Evolutionary conservation across 2,888 invertebrate genomes (phyloP).

Genomic region (Aspidiotus destructor): DNA sequence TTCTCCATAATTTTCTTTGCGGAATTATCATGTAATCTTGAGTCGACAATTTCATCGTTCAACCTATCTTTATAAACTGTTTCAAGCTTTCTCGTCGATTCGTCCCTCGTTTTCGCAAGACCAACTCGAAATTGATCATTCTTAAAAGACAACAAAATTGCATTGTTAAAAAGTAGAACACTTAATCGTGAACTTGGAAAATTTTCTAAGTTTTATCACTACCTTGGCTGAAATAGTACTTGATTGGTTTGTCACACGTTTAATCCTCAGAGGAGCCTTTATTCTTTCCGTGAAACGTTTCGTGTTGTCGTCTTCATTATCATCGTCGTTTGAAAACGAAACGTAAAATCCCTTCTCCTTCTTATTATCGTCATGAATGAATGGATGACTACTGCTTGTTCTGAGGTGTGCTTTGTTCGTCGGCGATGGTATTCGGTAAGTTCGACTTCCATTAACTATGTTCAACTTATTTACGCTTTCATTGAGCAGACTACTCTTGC

Average conservation of each 20-base stretch:
- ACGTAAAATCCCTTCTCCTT: conserved; percentile 82
- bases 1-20: conserved; percentile 12
- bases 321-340: conserved; percentile 73
- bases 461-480: conserved; percentile 66
- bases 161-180: neutral
- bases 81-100: conserved; percentile 8
- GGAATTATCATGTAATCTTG: neutral
- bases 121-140: neutral
- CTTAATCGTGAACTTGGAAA: neutral
- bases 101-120: conserved; percentile 4
- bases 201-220: neutral
- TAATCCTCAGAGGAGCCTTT: conserved; percentile 8
- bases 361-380: conserved; percentile 45
- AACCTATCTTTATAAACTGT: conserved; percentile 15
- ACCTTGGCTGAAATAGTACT: neutral
- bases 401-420: conserved; percentile 52
- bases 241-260: neutral
- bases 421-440: conserved; percentile 82
- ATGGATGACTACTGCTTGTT: conserved; percentile 56
- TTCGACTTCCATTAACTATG: conserved; percentile 77
- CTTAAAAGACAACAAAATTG: neutral
- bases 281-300: conserved; percentile 16
- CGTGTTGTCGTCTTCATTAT: conserved; percentile 39
- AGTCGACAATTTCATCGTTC: neutral
- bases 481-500: conserved; percentile 47